Percentiles rank a stretch among this genome's conserved stretches.
These are phyloP conservation scores for Parasteatoda lunata DNA, from an alignment of 2,888 invertebrate genomes.

Conservation along the genomic window DNA sequence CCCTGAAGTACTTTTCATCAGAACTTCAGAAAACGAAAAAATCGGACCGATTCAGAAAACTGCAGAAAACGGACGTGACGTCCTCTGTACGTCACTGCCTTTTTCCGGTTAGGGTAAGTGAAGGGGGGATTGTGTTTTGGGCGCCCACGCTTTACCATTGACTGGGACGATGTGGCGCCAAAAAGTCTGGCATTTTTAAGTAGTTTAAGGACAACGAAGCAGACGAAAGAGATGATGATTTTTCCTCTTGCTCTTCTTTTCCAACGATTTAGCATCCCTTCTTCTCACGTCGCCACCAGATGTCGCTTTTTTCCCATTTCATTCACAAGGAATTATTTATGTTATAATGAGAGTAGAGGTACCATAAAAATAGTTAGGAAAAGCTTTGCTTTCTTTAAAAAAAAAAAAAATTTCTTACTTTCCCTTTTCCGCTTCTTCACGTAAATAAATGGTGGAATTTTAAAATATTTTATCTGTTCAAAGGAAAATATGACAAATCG, in stretches of 20 bases:
- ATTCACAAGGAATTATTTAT: slow-evolving; percentile 2
- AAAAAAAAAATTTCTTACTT: background rate
- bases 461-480: too few species aligned
- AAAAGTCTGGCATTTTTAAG: slow-evolving; percentile 5
- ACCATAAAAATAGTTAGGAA: background rate
- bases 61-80: slow-evolving; percentile 5
- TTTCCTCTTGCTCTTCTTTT: background rate
- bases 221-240: background rate
- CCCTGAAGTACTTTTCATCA: background rate
- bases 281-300: slow-evolving; percentile 2
- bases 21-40: background rate
- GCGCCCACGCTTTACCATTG: slow-evolving; percentile 1
- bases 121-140: background rate
- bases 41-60: slow-evolving; percentile 2
- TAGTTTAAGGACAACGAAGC: background rate
- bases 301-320: slow-evolving; percentile 5
- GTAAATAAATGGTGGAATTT: background rate
- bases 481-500: too few species aligned
- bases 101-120: background rate
- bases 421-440: background rate
- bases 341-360: slow-evolving; percentile 1
- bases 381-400: background rate
- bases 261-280: slow-evolving; percentile 2
- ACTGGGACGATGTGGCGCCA: background rate
- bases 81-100: background rate